phyloP scores from a whole-genome alignment of 2,888 invertebrate species.

The Matsumyia berberina region DNA sequence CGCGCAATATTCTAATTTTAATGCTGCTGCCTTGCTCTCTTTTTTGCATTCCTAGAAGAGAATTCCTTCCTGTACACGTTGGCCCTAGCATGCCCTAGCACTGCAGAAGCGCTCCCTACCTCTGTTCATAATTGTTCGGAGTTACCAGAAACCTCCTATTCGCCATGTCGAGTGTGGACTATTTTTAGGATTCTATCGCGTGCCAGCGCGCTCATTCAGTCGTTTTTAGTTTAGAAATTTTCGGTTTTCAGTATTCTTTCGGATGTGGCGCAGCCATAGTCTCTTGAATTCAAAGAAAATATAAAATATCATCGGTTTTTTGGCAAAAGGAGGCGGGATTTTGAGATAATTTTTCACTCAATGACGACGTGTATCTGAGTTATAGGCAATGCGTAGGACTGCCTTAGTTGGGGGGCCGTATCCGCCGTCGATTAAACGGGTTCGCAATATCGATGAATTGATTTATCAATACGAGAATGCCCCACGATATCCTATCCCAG shows the following conservation, averaged over 20 bases:
- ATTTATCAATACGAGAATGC: constrained; percentile 64
- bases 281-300: constrained; percentile 11
- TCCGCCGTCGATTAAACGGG: constrained; percentile 34
- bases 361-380: constrained; percentile 43
- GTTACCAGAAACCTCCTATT: constrained; percentile 29
- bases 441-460: constrained; percentile 64
- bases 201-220: constrained; percentile 60
- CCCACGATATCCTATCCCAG: constrained; percentile 29
- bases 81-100: background rate
- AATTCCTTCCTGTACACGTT: constrained; percentile 26
- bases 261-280: constrained; percentile 45
- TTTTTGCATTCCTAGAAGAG: constrained; percentile 39
- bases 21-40: constrained; percentile 2
- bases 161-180: constrained; percentile 40
- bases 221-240: constrained; percentile 43
- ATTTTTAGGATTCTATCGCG: constrained; percentile 69
- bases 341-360: constrained; percentile 15
- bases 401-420: constrained; percentile 42
- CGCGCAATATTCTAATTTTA: constrained; percentile 60
- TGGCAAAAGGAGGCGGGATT: constrained; percentile 4
- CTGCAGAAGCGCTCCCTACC: constrained; percentile 11
- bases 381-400: constrained; percentile 64
- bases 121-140: constrained; percentile 3
- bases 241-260: constrained; percentile 64
- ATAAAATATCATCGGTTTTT: constrained; percentile 7